A percentile compares a stretch with the other conserved stretches of the same genome.
Conservation (phyloP, 1,140 invertebrate species). For the Ditylenchus dipsaci region DNA sequence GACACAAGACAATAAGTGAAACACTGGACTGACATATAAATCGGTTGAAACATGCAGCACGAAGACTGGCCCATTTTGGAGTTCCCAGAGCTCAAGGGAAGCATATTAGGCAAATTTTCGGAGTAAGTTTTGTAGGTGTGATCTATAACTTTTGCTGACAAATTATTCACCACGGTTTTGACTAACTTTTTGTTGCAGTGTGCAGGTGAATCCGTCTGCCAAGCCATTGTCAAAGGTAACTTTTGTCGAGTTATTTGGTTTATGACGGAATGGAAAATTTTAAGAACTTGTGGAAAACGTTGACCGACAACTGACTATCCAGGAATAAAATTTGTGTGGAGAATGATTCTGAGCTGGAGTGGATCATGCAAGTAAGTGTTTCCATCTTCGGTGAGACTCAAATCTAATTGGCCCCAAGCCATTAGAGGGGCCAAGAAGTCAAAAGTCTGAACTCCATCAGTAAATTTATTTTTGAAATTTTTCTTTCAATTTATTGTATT, state of each 20-base stretch:
- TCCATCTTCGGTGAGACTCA: neutral
- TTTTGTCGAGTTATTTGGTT: too few species aligned
- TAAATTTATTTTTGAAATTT: too few species aligned
- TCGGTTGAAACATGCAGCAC: neutral
- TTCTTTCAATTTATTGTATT: too few species aligned
- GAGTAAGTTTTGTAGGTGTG: conserved; percentile 7
- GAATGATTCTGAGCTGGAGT: conserved; percentile 35
- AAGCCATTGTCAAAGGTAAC: conserved; percentile 23
- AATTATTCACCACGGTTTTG: conserved; percentile 6
- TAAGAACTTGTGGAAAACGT: conserved; percentile 44
- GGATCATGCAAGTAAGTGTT: conserved; percentile 44
- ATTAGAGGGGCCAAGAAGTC: too few species aligned
- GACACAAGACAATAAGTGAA: too few species aligned
- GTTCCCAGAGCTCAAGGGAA: conserved; percentile 4
- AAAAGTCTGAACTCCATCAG: too few species aligned
- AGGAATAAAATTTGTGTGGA: conserved; percentile 4
- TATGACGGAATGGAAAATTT: too few species aligned
- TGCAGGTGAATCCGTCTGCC: conserved; percentile 39
- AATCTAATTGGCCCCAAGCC: neutral
- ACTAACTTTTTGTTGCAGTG: conserved; percentile 21
- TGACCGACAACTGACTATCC: conserved; percentile 20
- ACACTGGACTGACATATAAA: too few species aligned
- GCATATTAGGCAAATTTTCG: conserved; percentile 12
- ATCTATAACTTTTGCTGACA: neutral
- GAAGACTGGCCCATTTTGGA: conserved; percentile 12